Evolutionary conservation across 2,888 invertebrate genomes (phyloP), one percentile per base, ranked within the genome.

Genomic region (Hylaea fasciaria): DNA sequence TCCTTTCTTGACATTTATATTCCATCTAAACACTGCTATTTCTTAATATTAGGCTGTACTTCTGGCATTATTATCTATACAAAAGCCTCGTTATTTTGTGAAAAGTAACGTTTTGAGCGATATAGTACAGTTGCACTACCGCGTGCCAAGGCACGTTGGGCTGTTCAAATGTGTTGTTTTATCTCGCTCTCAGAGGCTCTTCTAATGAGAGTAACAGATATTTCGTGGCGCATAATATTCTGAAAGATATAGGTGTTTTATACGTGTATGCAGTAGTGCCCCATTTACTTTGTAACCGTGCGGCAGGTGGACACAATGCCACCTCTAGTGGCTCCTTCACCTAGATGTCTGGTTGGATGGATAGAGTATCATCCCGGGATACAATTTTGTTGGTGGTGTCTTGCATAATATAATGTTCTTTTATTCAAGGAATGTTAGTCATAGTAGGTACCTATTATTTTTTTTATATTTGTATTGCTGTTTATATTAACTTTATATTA

Each of bases 261-360:
- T 13, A 40, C 4, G 14, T n/a, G n/a, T 37, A 40, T 40, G 40
- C 40, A 2, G 40, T 14, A 14, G 57, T 62, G 67, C 65, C 69
- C 69, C 65, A 71, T 66, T 62, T 73, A 65, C 76, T 74, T 74
- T 73, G 73, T 73, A 64, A 44, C 7, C 16, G 7, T 14, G 47
- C 40, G 67, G 64, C 69, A 73, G 67, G 73, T 70, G 71, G 64
- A 72, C 7, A 81, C 81, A 80, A 81, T 78, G 74, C 70, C 60
- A 61, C 51, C 55, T 71, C 69, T 69, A 82, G 80, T 70, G 77
- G 66, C 58, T 81, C 73, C 86, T 86, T 82, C 82, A 86, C 86
- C 86, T 68, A 83, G 73, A 80, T 83, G 74, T 67, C 66, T 62
- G 9, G 32, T 9, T 32, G 66, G 78, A 76, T 32, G 66, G 78